Conservation (phyloP, 2,797 vertebrate species). For the Sciaenops ocellatus region DNA sequence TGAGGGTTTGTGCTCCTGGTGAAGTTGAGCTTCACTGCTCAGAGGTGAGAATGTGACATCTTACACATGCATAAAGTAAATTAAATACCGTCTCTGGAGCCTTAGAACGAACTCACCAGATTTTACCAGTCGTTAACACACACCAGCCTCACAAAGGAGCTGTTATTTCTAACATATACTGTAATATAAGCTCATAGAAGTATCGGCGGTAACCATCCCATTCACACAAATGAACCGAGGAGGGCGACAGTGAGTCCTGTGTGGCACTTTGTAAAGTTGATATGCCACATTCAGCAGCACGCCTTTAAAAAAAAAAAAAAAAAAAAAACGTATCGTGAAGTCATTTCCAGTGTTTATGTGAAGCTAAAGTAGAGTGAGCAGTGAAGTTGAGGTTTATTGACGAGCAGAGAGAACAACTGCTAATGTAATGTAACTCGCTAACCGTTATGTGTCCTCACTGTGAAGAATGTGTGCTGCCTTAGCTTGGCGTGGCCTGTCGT, state of each 20-base stretch:
- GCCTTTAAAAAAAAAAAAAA: background rate
- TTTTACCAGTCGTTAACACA: background rate
- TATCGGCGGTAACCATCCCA: background rate
- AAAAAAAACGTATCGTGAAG: accelerated
- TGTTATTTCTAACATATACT: background rate
- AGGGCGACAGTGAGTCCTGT: constrained; percentile 18
- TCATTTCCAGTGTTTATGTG: accelerated
- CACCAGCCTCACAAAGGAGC: background rate
- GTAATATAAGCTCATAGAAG: background rate
- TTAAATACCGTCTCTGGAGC: background rate
- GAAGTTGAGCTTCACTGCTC: background rate
- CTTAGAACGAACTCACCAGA: background rate
- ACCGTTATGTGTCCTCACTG: background rate
- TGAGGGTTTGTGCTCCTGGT: no score
- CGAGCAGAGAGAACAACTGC: no score
- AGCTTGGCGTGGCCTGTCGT: background rate
- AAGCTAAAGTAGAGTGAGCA: accelerated
- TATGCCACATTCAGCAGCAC: background rate
- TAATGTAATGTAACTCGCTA: background rate
- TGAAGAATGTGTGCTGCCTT: background rate
- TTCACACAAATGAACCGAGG: background rate
- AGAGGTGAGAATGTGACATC: background rate
- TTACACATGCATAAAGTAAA: no score
- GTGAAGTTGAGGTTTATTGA: background rate
- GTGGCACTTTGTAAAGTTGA: constrained; percentile 4